Evolutionary conservation across 2,113 vertebrate genomes (phyloP), one percentile per base, ranked within the genome.

Genomic region (Mystacornis crossleyi): DNA sequence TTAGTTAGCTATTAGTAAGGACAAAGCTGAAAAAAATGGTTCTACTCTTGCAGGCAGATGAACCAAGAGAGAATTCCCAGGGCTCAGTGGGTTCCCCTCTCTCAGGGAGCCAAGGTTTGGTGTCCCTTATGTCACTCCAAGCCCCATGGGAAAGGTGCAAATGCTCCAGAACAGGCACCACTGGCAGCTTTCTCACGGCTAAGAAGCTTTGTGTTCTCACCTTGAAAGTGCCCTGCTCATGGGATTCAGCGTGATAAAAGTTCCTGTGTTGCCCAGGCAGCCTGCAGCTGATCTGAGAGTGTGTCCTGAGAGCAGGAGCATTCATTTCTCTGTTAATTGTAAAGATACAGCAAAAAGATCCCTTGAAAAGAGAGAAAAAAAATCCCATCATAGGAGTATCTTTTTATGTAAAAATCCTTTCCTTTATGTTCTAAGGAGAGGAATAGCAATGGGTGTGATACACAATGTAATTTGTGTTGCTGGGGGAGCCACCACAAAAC

Each of bases 321-420:
- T 38, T 86, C 50, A 57, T 85, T 92, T 74, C 58, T 51, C 4
- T 38, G 15, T 58, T 86, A 58, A 50, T 43, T 70, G 61, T 57
- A 70, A 67, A 57, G 17, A 23, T 45, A 29, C 19, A 45, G 73
- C 38, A 57, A 78, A 80, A 42, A 43, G 23, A 25, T 57, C 24
- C 25, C 40, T 9, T 73, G 38, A 60, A 69, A 77, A 70, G 54
- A 58, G 10, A 2, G 20, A 23, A 74, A 38, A 38, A 20, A 4
- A 14, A 8, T 40, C 18, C 0, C 0, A 1, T 9, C 17, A 28
- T 5, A 65, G 55, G 31, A 60, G 8, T 29, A 18, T 53, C 16
- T 2, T 75, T 87, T 79, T 24, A 33, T 42, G 8, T 57, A 15
- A 58, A 78, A 75, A 20, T 14, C 28, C 0, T 50, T 77, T 60